These are phyloP conservation scores for Brenthis hecate DNA, from an alignment of 2,888 invertebrate species.

Conservation along the genomic window DNA sequence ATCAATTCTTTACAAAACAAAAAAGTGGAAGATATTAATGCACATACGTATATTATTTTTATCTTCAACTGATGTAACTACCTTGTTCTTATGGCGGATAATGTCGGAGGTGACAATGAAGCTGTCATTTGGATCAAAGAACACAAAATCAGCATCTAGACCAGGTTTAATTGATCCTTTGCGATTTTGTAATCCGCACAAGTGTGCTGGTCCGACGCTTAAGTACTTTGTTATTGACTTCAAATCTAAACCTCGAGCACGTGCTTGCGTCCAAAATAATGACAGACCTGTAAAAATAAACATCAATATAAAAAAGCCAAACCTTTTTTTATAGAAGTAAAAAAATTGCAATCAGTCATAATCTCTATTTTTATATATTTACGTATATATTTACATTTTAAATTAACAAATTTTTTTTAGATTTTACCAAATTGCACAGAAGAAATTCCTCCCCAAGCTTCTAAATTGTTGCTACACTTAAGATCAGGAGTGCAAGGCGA, in stretches of 20 bases:
- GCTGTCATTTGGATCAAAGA: slow-evolving; percentile 85
- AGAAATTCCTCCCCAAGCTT: slow-evolving; percentile 89
- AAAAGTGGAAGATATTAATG: no score
- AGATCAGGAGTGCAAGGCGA: slow-evolving; percentile 86
- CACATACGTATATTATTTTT: no score
- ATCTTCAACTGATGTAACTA: slow-evolving; percentile 45
- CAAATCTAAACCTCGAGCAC: slow-evolving; percentile 76
- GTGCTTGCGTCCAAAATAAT: slow-evolving; percentile 86
- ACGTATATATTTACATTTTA: no score
- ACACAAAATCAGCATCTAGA: slow-evolving; percentile 87
- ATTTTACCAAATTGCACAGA: slow-evolving; percentile 86
- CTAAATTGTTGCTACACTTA: slow-evolving; percentile 85
- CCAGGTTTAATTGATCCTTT: slow-evolving; percentile 85
- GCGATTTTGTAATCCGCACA: slow-evolving; percentile 82
- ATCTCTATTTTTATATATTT: no score
- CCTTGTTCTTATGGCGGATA: slow-evolving; percentile 87
- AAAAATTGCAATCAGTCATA: no score
- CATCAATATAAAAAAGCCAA: background rate
- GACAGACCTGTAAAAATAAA: slow-evolving; percentile 78
- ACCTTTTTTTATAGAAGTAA: no score
- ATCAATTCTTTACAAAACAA: no score
- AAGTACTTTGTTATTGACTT: slow-evolving; percentile 82
- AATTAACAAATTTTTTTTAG: background rate
- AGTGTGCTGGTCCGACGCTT: slow-evolving; percentile 82
- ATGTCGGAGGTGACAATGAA: slow-evolving; percentile 81